Percentiles rank a stretch among this genome's conserved stretches.
Evolutionary conservation across 1,140 invertebrate species (phyloP).

Genomic region (Sogatella furcifera): DNA sequence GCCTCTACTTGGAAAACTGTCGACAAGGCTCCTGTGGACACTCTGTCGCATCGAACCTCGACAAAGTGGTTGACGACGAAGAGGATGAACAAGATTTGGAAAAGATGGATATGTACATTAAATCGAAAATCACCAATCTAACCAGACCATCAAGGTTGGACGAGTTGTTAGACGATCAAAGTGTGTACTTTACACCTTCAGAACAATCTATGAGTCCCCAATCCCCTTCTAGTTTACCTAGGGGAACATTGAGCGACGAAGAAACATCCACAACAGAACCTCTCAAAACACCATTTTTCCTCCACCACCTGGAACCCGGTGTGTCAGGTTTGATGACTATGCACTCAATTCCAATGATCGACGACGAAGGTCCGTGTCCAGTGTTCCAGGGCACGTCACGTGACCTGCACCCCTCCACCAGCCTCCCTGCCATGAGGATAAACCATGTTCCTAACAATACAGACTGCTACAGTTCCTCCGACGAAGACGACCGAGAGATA

Average conservation of each 20-base stretch:
- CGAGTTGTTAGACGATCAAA: conserved; percentile 31
- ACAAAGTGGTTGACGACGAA: background rate
- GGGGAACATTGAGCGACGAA: background rate
- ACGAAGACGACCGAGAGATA: too few relatives aligned
- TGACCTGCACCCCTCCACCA: conserved; percentile 6
- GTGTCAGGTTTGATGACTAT: too few relatives aligned
- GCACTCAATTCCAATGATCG: too few relatives aligned
- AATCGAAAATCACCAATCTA: conserved; percentile 40
- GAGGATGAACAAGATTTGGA: conserved; percentile 28
- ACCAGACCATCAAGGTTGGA: conserved; percentile 43
- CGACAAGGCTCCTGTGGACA: conserved; percentile 72
- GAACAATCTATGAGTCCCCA: conserved; percentile 36
- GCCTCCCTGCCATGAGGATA: conserved; percentile 2
- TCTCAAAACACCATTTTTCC: background rate
- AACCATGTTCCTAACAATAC: too few relatives aligned
- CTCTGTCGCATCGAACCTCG: conserved; percentile 54
- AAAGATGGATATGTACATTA: conserved; percentile 43
- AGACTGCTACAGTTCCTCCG: too few relatives aligned
- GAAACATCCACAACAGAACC: background rate
- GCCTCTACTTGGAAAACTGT: conserved; percentile 85
- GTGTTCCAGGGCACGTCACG: conserved; percentile 16
- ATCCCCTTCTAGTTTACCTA: conserved; percentile 12
- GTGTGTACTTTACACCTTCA: conserved; percentile 69
- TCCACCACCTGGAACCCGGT: background rate
- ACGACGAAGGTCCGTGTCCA: conserved; percentile 9